Conservation (phyloP, 2,113 vertebrate species). For the Rhinogobius similis region DNA sequence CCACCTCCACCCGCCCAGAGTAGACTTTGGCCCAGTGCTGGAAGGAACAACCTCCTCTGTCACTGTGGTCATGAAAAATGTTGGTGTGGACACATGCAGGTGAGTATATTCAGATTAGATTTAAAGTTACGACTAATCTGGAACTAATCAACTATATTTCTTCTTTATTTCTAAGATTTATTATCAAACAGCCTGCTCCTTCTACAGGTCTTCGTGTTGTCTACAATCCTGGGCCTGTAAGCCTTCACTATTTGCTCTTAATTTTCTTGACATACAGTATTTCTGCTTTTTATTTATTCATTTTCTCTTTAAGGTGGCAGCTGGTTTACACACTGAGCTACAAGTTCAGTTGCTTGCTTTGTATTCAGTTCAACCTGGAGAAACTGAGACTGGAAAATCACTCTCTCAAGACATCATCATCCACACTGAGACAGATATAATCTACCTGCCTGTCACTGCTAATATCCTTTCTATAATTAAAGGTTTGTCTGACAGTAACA, state of each 20-base stretch:
- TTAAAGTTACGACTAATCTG: background rate
- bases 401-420: constrained; percentile 83
- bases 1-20: constrained; percentile 78
- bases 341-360: constrained; percentile 83
- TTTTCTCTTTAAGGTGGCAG: constrained; percentile 79
- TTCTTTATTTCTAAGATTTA: constrained; percentile 77
- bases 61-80: constrained; percentile 82
- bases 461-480: constrained; percentile 84
- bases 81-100: constrained; percentile 87
- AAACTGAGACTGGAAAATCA: constrained; percentile 47
- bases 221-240: constrained; percentile 85
- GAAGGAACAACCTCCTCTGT: constrained; percentile 78
- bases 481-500: background rate
- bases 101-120: constrained; percentile 33
- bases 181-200: constrained; percentile 83
- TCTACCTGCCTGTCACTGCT: constrained; percentile 86
- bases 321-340: constrained; percentile 83
- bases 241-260: constrained; percentile 47
- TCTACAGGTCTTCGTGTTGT: constrained; percentile 82
- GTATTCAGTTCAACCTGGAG: constrained; percentile 54
- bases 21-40: constrained; percentile 81
- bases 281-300: background rate
- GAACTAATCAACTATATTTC: background rate
- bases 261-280: background rate
- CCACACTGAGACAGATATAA: constrained; percentile 81